Evolutionary conservation across 2,113 vertebrate genomes (phyloP), one percentile per base, ranked within the genome.

Genomic region (Damaliscus lunatus): DNA sequence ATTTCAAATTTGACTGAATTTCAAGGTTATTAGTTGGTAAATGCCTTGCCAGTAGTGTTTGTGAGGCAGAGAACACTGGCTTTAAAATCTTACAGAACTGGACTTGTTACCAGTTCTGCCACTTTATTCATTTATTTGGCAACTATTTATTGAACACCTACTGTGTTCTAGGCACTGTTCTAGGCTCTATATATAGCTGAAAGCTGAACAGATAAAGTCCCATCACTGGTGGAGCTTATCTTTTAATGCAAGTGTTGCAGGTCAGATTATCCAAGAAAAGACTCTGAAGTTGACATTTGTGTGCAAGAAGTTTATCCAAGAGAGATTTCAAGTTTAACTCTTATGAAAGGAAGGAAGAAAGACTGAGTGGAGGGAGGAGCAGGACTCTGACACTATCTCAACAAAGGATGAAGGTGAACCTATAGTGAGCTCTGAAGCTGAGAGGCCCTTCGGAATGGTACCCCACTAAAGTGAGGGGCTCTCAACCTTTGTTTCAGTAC

Each of bases 1-100:
- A 77, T 89, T 97, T 91, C 96, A 81, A 89, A 81, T 48, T 27
- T 80, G 94, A 93, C 50, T 50, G 87, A 33, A 33, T 86, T 43
- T 85, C 82, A 59, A 89, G 80, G 60, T 88, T 94, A 7, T 19
- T 57, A 8, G 2, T 95, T 89, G 25, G 43, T 23, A 92, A 95
- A 86, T 50, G 10, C 33, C 67, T 90, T 4, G 25, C 0, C 48
- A 19, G 46, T 64, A 6, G 25, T 88, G 33, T 77, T 9, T 50
- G 46, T 17, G 43, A 40, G 16, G 12, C 78, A 50, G 59, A 93
- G 12, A 64, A 23, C 53, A 80, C 46, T 43, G 21, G 7, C 55
- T 95, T 64, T 95, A 80, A 93, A 71, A 88, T 46, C 25, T n/a
- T 92, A 12, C 15, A 83, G 21, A 40, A 50, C 16, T 62, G 23